Evolutionary conservation across 2,888 invertebrate species (phyloP).

Genomic region (Epiblema foenella): DNA sequence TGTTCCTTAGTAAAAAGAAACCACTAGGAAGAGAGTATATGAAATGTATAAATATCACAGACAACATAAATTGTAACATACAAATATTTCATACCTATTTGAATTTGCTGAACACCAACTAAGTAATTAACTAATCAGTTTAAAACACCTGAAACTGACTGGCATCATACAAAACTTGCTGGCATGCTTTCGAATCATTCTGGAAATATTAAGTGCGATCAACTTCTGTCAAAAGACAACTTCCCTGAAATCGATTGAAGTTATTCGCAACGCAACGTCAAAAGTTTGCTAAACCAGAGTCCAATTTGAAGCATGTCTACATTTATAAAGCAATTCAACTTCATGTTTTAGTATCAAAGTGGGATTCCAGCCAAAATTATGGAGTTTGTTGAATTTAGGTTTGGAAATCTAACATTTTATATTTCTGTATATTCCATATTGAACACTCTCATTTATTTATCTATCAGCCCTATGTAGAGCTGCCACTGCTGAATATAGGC

Average conservation of each 20-base stretch:
- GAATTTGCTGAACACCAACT: no score
- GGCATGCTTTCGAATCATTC: slow-evolving; percentile 33
- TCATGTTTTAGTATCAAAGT: slow-evolving; percentile 19
- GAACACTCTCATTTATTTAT: no score
- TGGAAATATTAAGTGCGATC: slow-evolving; percentile 30
- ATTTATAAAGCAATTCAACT: slow-evolving; percentile 43
- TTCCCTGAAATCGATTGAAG: slow-evolving; percentile 39
- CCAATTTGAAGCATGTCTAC: slow-evolving; percentile 39
- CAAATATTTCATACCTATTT: no score
- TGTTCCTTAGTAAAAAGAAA: neutral
- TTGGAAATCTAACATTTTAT: no score
- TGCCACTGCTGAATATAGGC: no score
- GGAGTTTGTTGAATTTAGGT: neutral
- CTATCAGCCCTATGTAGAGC: no score
- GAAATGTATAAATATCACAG: no score
- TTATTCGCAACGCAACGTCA: slow-evolving; percentile 42
- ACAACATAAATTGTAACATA: no score
- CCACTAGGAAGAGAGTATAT: neutral
- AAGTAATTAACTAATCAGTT: no score
- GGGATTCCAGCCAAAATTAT: slow-evolving; percentile 9
- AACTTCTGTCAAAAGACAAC: slow-evolving; percentile 35
- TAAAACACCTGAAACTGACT: slow-evolving; percentile 23
- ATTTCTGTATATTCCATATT: no score
- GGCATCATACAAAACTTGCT: slow-evolving; percentile 26
- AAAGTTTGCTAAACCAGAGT: slow-evolving; percentile 40